phyloP scores from a whole-genome alignment of 2,113 vertebrate species.

The Phodopus roborovskii region DNA sequence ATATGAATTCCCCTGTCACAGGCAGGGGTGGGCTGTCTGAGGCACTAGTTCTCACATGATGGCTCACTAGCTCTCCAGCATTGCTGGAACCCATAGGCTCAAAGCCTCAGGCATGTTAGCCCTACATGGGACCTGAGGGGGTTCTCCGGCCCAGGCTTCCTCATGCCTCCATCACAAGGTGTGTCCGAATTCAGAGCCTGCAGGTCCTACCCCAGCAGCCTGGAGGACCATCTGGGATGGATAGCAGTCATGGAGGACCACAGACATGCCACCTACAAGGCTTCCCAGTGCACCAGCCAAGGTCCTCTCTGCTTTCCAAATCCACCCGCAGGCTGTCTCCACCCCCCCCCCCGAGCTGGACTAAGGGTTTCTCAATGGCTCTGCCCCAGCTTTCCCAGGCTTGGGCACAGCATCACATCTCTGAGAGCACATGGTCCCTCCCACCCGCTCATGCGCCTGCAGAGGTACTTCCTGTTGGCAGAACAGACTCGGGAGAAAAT shows the following conservation, averaged over 20 bases:
- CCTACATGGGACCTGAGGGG: not conserved
- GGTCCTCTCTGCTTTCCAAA: not conserved
- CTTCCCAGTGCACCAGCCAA: not conserved
- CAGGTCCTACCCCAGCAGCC: not conserved
- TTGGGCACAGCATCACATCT: not conserved
- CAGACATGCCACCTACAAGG: not conserved
- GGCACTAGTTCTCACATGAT: accelerated
- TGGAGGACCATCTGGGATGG: not conserved
- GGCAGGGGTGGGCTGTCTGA: accelerated
- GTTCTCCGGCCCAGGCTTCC: not conserved
- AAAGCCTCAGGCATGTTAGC: not conserved
- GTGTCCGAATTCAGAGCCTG: not conserved
- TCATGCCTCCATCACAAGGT: not conserved
- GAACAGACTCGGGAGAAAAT: not conserved
- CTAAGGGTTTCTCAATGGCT: not conserved
- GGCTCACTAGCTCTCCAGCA: not conserved
- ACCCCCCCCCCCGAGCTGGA: not conserved
- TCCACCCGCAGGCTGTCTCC: not conserved
- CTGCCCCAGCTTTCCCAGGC: not conserved
- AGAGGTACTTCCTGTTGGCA: not conserved
- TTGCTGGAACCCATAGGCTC: not conserved
- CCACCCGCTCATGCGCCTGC: too few relatives aligned
- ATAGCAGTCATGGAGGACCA: not conserved
- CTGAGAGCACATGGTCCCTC: not conserved
- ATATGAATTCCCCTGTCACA: not conserved